A percentile compares a stretch with the other conserved stretches of the same genome.
Evolutionary conservation across 2,888 invertebrate genomes (phyloP).

Genomic region (Drymonia ruficornis): DNA sequence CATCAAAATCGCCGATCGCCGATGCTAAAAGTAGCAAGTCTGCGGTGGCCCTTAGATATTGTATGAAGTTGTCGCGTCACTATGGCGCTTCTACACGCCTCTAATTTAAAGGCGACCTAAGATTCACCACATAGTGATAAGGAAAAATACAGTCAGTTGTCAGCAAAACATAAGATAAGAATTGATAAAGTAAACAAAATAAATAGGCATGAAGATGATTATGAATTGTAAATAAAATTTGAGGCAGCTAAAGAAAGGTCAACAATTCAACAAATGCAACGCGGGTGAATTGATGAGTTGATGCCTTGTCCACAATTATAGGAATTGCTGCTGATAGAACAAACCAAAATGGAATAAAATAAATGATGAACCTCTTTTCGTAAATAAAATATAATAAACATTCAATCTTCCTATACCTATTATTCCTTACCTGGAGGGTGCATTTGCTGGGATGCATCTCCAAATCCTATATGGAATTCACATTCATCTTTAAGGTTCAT

Average conservation of each 20-base stretch:
- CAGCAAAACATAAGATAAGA: neutral
- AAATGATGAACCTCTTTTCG: too few species aligned
- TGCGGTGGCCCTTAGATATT: too few species aligned
- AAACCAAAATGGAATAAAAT: too few species aligned
- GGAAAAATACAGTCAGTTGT: neutral
- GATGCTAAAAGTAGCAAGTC: too few species aligned
- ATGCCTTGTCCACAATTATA: too few species aligned
- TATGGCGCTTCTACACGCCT: too few species aligned
- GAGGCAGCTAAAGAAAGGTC: neutral
- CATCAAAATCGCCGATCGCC: too few species aligned
- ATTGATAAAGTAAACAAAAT: neutral
- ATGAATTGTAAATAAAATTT: neutral
- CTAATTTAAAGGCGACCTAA: neutral
- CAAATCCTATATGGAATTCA: constrained; percentile 96
- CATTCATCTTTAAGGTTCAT: constrained; percentile 97
- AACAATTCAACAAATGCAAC: neutral
- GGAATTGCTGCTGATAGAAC: too few species aligned
- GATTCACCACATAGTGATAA: neutral
- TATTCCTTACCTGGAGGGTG: constrained; percentile 89
- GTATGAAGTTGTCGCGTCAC: too few species aligned
- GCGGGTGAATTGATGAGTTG: too few species aligned
- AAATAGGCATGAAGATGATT: neutral
- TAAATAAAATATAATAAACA: too few species aligned
- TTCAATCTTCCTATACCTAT: too few species aligned
- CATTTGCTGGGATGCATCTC: constrained; percentile 92